Evolutionary conservation across 2,797 vertebrate species (phyloP), one percentile per base, ranked within the genome.

Genomic region (Rhinogobio ventralis): DNA sequence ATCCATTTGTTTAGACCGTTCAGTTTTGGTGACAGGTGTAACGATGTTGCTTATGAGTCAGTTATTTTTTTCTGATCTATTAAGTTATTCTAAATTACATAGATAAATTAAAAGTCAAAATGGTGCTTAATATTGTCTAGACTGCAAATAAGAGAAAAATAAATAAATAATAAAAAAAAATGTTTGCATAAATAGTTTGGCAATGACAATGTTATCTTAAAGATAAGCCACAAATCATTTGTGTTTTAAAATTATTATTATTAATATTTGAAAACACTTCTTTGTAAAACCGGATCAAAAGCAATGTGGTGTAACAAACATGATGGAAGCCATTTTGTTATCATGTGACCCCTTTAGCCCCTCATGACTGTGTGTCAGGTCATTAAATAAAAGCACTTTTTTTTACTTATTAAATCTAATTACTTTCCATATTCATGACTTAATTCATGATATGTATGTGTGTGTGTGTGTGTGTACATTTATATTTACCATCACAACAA

Each of bases 21-120:
- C 20, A 23, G 45, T n/a, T 74, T 74, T 11, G 28, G 42, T 51
- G 42, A 36, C 81, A 74, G 69, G 81, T 82, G 71, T 75, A 64
- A 82, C 69, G 15, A 64, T 46, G 55, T 2, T 46, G 25, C 19
- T 23, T 60, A 57, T 60, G 36, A 45, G 15, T 28, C n/a, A 60
- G 19, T 30, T 45, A 20, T n/a, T 23, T 1, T 2, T 7, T 30
- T 30, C 53, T 25, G 4, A 60, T 10, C 23, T 25, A n/a, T 57
- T 10, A 74, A 11, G 30, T n/a, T 39, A n/a, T 76, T 55, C 36
- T 25, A 60, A 60, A 25, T 60, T 13, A 36, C 49, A 53, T 11
- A 5, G 1, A 20, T 20, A 0, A 9, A 67, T 36, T 67, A 28
- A 42, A 60, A 76, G 51, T 75, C 15, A n/a, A 57, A 14, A 1